Base-by-base conservation (phyloP, 2,797 vertebrate species). In the Apogon hyalosoma region DNA sequence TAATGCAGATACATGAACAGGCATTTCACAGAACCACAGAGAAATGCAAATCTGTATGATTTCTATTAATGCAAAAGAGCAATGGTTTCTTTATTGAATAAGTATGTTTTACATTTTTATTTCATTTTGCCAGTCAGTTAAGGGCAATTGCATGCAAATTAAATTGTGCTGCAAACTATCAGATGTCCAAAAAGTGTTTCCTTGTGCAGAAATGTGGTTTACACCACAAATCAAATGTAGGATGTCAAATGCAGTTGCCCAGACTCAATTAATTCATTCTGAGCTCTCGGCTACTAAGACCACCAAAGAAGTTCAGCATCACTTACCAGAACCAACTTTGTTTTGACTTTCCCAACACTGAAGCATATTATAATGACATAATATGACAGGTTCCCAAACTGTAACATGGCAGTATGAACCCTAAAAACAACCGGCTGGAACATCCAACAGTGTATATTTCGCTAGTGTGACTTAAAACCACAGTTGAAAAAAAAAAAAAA, bases 241-340 rank as follows among this genome's bases (percentile, higher is more conserved):
- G 8, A 81, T 45, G 31, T 47, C 31, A 72, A 79, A 69, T 33
- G 54, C 76, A 59, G 49, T 63, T 63, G 46, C 57, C 69, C 58
- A 51, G 49, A 60, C 55, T 79, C 38, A 47, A 46, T 3, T 3
- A 0, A 60, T 78, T 73, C 46, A 43, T 47, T 11, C 3, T 7
- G 48, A 68, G 62, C 21, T 61, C 42, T 63, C 15, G 33, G 6
- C 31, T 50, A 49, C 16, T 63, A 5, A 64, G 80, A 71, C 75
- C 85, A 84, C 83, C 82, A 71, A 63, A 72, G 81, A 77, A 58
- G 62, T 31, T 40, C 59, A 55, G 64, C 73, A 67, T 80, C 69
- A 73, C 57, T 76, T 42, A 56, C 68, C 39, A 67, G 58, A 72
- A 60, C 41, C 61, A 60, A 75, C 73, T 75, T 42, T 69, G 64